Base-by-base conservation (phyloP, 2,797 vertebrate genomes). In the Enteromius unitaeniatus region DNA sequence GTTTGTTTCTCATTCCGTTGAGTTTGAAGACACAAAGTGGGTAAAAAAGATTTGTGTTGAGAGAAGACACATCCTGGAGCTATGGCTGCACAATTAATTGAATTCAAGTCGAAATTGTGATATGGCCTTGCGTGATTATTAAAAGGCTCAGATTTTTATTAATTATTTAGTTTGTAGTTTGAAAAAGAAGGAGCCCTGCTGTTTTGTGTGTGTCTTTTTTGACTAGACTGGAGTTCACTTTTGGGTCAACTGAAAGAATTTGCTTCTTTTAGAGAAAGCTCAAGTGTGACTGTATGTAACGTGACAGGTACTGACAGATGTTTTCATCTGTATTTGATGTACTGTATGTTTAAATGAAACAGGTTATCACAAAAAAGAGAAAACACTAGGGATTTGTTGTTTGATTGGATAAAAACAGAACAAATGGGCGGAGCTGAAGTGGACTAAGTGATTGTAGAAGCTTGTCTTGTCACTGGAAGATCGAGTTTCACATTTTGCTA, bases 71-170 rank as follows among this genome's bases (percentile, higher is more conserved):
- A 45, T 40, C 23, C 65, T 37, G 45, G 13, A 79, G 78, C 75
- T 64, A 78, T 31, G 58, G 10, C 58, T 31, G 58, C 15, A 19
- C 55, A 62, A 28, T 28, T 64, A 64, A 76, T 76, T 60, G 11
- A 42, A 58, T 58, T 40, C 37, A 77, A 64, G 51, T 62, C 1
- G 3, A 78, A 78, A 64, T 14, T 62, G 17, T 7, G 23, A 21
- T 21, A 58, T 42, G 34, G 53, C n/a, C 34, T 60, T 76, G 74
- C 58, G 53, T 58, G 34, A 60, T 60, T 76, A 26, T 40, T 76
- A 31, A 78, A 62, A 45, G 10, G 3, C 40, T 64, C 23, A 1
- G 2, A 11, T 62, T 58, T 62, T 19, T 68, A 80, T 80, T 45
- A 60, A 60, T 31, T 31, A 31, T 70, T 19, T 42, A 45, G 51